A percentile compares a stretch with the other conserved stretches of the same genome.
phyloP scores from a whole-genome alignment of 2,113 vertebrate species.

The Myxocyprinus asiaticus region DNA sequence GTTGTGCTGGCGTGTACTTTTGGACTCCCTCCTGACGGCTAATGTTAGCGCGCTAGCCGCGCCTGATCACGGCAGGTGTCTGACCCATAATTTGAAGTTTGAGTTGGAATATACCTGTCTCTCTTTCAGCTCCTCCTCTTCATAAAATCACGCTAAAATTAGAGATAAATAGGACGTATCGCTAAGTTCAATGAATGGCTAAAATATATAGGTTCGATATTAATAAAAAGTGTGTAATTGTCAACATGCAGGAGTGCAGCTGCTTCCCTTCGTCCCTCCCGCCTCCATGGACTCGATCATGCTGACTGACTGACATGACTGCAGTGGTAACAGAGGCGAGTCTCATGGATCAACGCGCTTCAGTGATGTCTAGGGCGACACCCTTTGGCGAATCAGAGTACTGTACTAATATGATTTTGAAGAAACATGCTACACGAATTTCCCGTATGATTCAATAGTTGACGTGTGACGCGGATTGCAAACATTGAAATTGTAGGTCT shows the following conservation, averaged over 20 bases:
- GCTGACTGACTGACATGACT: slow-evolving; percentile 26
- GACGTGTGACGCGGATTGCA: too few species aligned
- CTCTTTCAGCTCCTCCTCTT: neutral
- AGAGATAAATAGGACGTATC: neutral
- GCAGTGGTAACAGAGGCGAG: slow-evolving; percentile 2
- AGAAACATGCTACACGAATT: too few species aligned
- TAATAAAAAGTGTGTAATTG: neutral
- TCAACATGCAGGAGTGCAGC: slow-evolving; percentile 9
- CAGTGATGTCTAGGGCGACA: slow-evolving; percentile 27
- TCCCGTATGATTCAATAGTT: too few species aligned
- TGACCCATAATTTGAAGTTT: slow-evolving; percentile 25
- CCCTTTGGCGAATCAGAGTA: slow-evolving; percentile 30
- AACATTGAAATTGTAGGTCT: too few species aligned
- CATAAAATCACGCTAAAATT: neutral
- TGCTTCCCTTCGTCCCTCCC: slow-evolving; percentile 42
- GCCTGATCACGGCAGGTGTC: slow-evolving; percentile 52
- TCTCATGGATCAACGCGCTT: neutral
- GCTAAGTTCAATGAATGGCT: neutral
- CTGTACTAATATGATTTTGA: neutral
- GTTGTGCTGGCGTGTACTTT: slow-evolving; percentile 41
- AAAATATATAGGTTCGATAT: neutral
- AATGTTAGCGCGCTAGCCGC: slow-evolving; percentile 27
- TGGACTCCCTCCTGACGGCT: slow-evolving; percentile 16
- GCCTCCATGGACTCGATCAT: slow-evolving; percentile 50
- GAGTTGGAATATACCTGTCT: neutral